Evolutionary conservation across 2,797 vertebrate species (phyloP).

Genomic region (Chaunax sp.): DNA sequence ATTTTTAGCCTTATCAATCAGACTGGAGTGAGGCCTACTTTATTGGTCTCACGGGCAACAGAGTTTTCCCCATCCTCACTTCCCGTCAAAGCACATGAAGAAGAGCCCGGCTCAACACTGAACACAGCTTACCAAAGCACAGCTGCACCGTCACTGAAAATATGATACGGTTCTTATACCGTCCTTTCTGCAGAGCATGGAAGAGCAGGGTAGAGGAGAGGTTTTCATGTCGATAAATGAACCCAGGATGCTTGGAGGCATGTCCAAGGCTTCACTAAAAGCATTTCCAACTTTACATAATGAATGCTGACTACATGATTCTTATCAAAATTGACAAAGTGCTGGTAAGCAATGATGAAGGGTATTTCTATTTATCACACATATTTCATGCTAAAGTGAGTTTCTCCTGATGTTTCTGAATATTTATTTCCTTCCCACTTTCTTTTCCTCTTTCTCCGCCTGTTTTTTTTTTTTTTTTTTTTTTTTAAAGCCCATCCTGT

Average conservation of each 20-base stretch:
- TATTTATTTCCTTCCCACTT: background rate
- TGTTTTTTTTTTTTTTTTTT: background rate
- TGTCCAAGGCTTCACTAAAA: background rate
- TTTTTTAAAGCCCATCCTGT: constrained; percentile 20
- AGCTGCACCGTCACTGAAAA: background rate
- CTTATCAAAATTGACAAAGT: constrained; percentile 15
- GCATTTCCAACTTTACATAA: background rate
- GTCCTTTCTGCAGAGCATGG: constrained; percentile 4
- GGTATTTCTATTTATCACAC: too few relatives aligned
- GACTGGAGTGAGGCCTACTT: constrained; percentile 53
- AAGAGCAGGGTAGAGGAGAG: background rate
- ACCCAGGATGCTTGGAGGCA: constrained; percentile 7
- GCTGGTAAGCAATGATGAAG: background rate
- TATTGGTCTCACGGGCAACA: constrained; percentile 35
- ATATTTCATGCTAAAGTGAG: background rate
- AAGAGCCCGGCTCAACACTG: background rate
- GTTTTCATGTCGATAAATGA: constrained; percentile 32
- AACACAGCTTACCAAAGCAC: constrained; percentile 1
- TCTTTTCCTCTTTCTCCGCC: background rate
- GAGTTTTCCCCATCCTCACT: constrained; percentile 49
- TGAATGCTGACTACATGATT: background rate
- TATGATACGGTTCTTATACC: background rate
- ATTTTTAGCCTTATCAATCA: constrained; percentile 79
- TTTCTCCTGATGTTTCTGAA: background rate
- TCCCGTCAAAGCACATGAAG: background rate